These are phyloP conservation scores for Euwallacea fornicatus DNA, from an alignment of 1,140 invertebrate genomes.

Conservation along the genomic window DNA sequence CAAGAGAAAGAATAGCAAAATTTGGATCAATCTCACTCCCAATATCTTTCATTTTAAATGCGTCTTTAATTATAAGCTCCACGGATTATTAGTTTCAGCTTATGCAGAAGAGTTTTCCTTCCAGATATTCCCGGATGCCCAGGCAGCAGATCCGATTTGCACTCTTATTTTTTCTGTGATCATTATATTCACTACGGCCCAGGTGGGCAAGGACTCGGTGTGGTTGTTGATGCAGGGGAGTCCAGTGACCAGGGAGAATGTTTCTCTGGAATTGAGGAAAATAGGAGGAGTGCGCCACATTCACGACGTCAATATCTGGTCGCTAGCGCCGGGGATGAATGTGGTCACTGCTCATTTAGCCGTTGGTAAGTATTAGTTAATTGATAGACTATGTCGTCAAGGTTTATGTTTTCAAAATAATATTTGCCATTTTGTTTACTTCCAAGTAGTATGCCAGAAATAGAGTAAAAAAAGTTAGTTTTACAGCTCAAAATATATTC, in stretches of 20 bases:
- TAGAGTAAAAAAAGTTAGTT: neutral
- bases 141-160: constrained; percentile 86
- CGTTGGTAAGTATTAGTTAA: constrained; percentile 60
- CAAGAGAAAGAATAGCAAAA: no score
- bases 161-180: constrained; percentile 85
- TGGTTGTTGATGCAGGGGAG: constrained; percentile 79
- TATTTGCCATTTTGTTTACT: no score
- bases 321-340: constrained; percentile 72
- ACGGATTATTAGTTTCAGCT: no score
- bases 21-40: no score
- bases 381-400: no score
- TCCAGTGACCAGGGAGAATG: constrained; percentile 62
- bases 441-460: no score
- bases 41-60: no score
- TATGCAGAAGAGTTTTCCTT: constrained; percentile 1
- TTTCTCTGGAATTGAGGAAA: constrained; percentile 59
- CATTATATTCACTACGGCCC: constrained; percentile 78
- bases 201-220: constrained; percentile 74
- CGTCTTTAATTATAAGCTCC: no score
- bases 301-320: constrained; percentile 81
- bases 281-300: constrained; percentile 72
- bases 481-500: neutral
- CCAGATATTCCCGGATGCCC: constrained; percentile 65
- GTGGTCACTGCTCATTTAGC: constrained; percentile 74
- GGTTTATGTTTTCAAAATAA: no score